These are phyloP conservation scores for Smittia sp. DNA, from an alignment of 2,888 invertebrate species.

Conservation along the genomic window DNA sequence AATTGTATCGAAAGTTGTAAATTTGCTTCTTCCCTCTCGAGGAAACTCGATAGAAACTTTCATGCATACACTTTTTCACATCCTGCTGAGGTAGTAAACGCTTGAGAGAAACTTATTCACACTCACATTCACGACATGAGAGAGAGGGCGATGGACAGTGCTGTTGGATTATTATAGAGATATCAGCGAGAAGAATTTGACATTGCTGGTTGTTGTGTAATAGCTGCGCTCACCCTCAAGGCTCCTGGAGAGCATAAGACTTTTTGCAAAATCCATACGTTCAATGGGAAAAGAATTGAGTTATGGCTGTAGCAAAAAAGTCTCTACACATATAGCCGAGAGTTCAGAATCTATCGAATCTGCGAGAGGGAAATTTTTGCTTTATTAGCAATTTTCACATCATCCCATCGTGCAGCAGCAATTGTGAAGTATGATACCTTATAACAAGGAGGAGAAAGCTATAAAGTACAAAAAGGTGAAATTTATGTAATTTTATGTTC, in stretches of 20 bases:
- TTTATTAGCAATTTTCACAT: slow-evolving; percentile 40
- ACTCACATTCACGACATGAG: slow-evolving; percentile 21
- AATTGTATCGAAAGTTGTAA: slow-evolving; percentile 25
- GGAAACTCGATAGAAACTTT: background rate
- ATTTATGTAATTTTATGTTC: slow-evolving; percentile 41
- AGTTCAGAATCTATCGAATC: slow-evolving; percentile 2
- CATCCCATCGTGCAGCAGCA: slow-evolving; percentile 10
- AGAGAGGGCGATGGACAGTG: background rate
- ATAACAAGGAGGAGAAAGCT: slow-evolving; percentile 24
- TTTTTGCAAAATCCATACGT: background rate
- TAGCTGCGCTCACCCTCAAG: background rate
- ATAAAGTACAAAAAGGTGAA: slow-evolving; percentile 38
- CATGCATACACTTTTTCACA: slow-evolving; percentile 1
- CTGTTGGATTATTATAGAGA: too few species aligned
- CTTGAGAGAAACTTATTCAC: slow-evolving; percentile 31
- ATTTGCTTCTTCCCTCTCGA: background rate
- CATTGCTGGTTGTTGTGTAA: too few species aligned
- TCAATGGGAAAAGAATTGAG: slow-evolving; percentile 35
- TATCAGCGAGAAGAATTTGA: too few species aligned
- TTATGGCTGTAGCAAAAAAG: slow-evolving; percentile 32
- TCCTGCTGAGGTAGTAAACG: slow-evolving; percentile 35
- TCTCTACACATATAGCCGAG: background rate
- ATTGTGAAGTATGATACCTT: slow-evolving; percentile 28
- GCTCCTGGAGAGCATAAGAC: background rate
- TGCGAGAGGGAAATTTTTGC: slow-evolving; percentile 27